These are phyloP conservation scores for Tachina grossa DNA, from an alignment of 2,888 invertebrate species.

Conservation along the genomic window DNA sequence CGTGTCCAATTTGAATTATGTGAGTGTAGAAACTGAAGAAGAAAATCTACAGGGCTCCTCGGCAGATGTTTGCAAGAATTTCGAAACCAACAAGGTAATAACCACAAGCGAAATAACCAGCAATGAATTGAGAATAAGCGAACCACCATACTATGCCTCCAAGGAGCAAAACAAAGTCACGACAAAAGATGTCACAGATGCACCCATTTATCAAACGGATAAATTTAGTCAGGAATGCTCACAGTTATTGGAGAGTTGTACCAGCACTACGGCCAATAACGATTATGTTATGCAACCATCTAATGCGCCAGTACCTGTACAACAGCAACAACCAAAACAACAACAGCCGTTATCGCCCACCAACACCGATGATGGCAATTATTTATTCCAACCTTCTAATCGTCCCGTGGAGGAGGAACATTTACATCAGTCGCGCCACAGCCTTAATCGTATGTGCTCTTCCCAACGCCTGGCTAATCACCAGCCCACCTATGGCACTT, in stretches of 20 bases:
- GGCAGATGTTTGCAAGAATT: constrained; percentile 79
- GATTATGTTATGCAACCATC: constrained; percentile 86
- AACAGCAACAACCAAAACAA: constrained; percentile 80
- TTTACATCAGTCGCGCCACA: constrained; percentile 73
- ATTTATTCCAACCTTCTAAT: constrained; percentile 82
- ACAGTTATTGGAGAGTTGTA: constrained; percentile 80
- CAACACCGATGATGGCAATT: constrained; percentile 79
- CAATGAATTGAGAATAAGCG: constrained; percentile 81
- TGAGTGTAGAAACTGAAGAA: constrained; percentile 81
- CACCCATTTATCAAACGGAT: constrained; percentile 78
- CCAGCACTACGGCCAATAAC: constrained; percentile 77
- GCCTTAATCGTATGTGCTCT: constrained; percentile 74
- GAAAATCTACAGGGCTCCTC: constrained; percentile 79
- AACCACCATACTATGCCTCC: constrained; percentile 82
- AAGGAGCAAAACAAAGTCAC: constrained; percentile 79
- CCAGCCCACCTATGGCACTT: constrained; percentile 78
- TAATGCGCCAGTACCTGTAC: constrained; percentile 84
- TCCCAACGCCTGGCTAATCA: constrained; percentile 72
- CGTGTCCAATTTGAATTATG: constrained; percentile 82
- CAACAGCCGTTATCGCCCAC: constrained; percentile 79
- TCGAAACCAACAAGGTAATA: constrained; percentile 78
- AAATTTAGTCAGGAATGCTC: constrained; percentile 82
- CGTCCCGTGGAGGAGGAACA: constrained; percentile 79
- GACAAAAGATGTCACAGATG: constrained; percentile 76
- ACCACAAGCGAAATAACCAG: constrained; percentile 79